Evolutionary conservation across 2,797 vertebrate species (phyloP).

Genomic region (Anas acuta): DNA sequence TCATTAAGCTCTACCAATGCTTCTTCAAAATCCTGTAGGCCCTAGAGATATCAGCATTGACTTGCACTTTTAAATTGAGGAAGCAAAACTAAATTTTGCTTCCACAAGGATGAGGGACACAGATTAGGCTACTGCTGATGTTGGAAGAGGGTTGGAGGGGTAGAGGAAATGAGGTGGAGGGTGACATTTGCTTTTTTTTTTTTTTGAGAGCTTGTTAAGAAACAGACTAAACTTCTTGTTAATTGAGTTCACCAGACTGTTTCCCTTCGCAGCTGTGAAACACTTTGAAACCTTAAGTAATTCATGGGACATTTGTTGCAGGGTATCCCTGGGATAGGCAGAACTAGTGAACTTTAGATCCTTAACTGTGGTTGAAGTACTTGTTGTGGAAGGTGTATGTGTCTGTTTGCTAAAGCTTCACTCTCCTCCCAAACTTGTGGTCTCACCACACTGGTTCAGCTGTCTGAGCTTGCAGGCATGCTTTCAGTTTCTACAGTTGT

Average conservation of each 20-base stretch:
- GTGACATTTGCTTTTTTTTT: too few relatives aligned
- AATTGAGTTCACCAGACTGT: background rate
- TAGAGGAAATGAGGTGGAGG: background rate
- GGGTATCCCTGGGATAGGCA: background rate
- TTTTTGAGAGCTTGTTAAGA: background rate
- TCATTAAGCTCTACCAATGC: background rate
- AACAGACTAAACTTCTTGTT: background rate
- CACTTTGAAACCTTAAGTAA: background rate
- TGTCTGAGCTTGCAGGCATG: background rate
- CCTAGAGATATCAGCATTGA: background rate
- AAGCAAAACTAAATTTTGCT: background rate
- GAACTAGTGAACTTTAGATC: background rate
- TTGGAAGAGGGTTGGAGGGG: background rate
- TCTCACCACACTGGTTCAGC: background rate
- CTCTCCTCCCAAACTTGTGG: background rate
- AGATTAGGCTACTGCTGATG: background rate
- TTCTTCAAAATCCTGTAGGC: background rate
- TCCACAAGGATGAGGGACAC: too few relatives aligned
- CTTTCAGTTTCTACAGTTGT: background rate
- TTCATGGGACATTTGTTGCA: background rate
- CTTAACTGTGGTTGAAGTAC: background rate
- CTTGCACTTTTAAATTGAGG: background rate
- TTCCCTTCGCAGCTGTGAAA: background rate
- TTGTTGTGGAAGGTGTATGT: background rate
- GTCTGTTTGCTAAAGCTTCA: background rate